Evolutionary conservation across 2,797 vertebrate genomes (phyloP).

Genomic region (Lepidocolaptes lacrymiger): DNA sequence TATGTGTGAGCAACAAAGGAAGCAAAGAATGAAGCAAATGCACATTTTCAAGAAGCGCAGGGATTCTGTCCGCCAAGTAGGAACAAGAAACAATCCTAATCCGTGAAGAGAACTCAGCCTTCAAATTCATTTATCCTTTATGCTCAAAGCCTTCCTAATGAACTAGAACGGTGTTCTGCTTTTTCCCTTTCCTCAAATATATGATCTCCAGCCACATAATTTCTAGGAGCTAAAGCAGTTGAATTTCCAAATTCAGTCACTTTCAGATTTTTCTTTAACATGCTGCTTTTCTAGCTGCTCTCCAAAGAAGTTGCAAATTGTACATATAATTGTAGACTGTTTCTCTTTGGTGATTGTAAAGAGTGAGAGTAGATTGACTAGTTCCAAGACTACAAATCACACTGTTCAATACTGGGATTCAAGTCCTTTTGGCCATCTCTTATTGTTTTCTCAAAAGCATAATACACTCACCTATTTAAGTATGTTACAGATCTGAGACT

Average conservation of each 20-base stretch:
- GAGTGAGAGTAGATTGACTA: neutral
- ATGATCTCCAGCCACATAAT: neutral
- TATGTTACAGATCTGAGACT: neutral
- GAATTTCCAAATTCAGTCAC: neutral
- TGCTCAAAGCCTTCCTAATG: neutral
- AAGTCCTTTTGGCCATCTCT: neutral
- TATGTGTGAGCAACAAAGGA: neutral
- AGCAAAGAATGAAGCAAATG: neutral
- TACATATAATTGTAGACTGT: neutral
- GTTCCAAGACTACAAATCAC: neutral
- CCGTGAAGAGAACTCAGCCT: neutral
- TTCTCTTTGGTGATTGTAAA: neutral
- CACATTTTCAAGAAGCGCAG: neutral
- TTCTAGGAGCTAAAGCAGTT: neutral
- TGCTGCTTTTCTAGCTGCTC: neutral
- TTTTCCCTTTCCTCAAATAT: neutral
- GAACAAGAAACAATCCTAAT: neutral
- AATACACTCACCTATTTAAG: neutral
- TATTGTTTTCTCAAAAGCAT: neutral
- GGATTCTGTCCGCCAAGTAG: neutral
- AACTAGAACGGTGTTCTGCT: accelerated
- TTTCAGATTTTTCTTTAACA: neutral
- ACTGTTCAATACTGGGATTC: neutral
- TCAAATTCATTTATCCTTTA: neutral
- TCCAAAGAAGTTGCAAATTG: neutral